Base-by-base conservation (phyloP, 2,797 vertebrate genomes). In the Lemur catta region DNA sequence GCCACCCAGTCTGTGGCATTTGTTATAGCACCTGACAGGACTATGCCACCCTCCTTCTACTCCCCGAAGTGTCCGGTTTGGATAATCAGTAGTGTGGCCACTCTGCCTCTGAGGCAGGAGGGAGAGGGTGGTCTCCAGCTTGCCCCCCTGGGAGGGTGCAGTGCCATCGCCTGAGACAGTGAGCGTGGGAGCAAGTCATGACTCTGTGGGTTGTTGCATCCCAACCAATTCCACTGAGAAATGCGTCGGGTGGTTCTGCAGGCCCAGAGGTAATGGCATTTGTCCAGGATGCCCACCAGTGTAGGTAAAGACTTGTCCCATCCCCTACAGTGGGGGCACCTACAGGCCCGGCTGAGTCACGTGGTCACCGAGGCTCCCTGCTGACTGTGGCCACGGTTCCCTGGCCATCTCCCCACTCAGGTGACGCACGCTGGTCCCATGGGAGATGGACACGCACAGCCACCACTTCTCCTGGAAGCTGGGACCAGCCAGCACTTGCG, bases 181-280 rank as follows among this genome's bases (percentile, higher is more conserved):
- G 2, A 41, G 6, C 52, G 0, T 0, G 22, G 8, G 28, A 61
- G 69, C 61, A 46, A 18, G 48, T 30, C 20, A 1, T 4, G 55
- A 18, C 22, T 2, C 22, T 14, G 0, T 9, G 11, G 22, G 30
- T 22, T 1, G 1, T 4, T 3, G 12, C 0, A 2, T 67, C 72
- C 10, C 0, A 2, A 22, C 2, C 7, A 30, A 2, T 1, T 35
- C 52, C 52, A 2, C 0, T 7, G 41, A 33, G 61, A 59, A 41
- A 3, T 12, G 50, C 30, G 79, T 15, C 1, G 0, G 6, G 22
- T 3, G 1, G 6, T 8, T 30, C 75, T 24, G 22, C 11, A 6
- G 26, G 4, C 13, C n/a, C 50, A 7, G 30, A 0, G 28, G 35
- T 6, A 0, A 3, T 7, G 15, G 20, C n/a, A 1, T 67, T 63